Base-by-base conservation (phyloP, 2,888 invertebrate species). In the Ferdinandea cuprea region DNA sequence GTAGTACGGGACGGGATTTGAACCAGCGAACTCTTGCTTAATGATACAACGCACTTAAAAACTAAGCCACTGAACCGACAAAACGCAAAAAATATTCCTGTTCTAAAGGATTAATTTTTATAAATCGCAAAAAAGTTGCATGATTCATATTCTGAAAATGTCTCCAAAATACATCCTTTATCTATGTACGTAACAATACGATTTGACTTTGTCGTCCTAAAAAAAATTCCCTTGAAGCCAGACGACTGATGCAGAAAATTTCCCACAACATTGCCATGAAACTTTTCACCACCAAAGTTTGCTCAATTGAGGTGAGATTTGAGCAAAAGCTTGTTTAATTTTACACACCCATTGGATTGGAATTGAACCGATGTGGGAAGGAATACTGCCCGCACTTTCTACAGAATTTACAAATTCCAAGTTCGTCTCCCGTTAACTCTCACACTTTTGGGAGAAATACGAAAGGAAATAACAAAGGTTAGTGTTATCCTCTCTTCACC, bases 291-390 rank as follows among this genome's bases (percentile, higher is more conserved):
- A 58, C n/a, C n/a, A n/a, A n/a, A 3, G 40, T 13, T 74, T 58
- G 73, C 73, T 74, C 65, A 65, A n/a, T 65, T 40, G 65, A 48
- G 73, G 73, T 63, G 65, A 65, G 3, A 15, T 48, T 65, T 25
- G n/a, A 3, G 7, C 15, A 2, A 65, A 15, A 58, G 56, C 56
- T 74, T 65, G 61, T 8, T 5, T 6, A 61, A 44, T 40, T 21
- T 59, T 50, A 72, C 72, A 72, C 72, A 72, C 72, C 61, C 72
- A 61, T n/a, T n/a, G 32, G 37, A 52, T 30, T 71, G 59, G 40
- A 59, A 71, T 17, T 25, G 7, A 25, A 30, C n/a, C 1, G n/a
- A 2, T 11, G n/a, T 11, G 28, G 13, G 2, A 50, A 50, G 25
- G 5, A 25, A 5, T 25, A 25, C 25, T 5, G 25, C 25, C 2